These are phyloP conservation scores for Tragelaphus strepsiceros DNA, from an alignment of 2,113 vertebrate species.

Conservation along the genomic window DNA sequence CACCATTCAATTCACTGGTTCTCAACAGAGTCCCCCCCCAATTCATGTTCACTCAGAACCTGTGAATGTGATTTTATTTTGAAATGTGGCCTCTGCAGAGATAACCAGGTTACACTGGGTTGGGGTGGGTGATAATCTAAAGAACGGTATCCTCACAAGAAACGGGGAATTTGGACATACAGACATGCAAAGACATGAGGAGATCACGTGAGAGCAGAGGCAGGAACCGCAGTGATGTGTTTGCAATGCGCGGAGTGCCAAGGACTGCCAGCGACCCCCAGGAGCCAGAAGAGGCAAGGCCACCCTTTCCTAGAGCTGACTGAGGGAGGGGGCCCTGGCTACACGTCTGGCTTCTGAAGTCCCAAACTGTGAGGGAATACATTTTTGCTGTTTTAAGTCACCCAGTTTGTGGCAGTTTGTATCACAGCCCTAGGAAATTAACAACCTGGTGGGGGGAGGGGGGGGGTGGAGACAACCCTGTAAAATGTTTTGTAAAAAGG, in stretches of 20 bases:
- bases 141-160: neutral
- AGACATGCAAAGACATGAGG: neutral
- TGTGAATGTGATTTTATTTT: neutral
- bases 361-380: neutral
- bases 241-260: neutral
- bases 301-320: neutral
- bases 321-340: neutral
- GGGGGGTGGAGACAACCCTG: neutral
- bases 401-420: neutral
- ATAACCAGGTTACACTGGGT: neutral
- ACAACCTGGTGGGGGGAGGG: neutral
- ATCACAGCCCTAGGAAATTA: neutral
- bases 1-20: neutral
- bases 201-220: accelerated
- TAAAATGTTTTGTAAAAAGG: neutral
- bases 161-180: neutral
- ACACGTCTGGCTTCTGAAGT: neutral
- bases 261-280: accelerated
- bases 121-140: neutral
- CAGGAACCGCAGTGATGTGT: neutral
- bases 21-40: neutral
- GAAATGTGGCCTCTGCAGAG: neutral
- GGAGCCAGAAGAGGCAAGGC: neutral
- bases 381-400: neutral
- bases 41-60: neutral